Evolutionary conservation across 2,888 invertebrate species (phyloP).

Genomic region (Aplocera efformata): DNA sequence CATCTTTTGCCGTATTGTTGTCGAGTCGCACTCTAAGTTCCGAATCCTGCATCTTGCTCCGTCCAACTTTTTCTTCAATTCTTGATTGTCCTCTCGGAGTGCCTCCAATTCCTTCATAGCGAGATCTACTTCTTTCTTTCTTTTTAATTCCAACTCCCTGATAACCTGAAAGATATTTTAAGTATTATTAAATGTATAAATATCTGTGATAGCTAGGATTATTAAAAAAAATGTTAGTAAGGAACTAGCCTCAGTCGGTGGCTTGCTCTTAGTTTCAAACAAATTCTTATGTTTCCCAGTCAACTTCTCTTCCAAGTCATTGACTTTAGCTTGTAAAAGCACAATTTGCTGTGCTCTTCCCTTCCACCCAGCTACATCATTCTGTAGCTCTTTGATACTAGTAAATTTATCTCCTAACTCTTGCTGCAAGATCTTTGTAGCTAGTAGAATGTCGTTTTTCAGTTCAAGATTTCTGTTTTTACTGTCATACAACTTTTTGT

Average conservation of each 20-base stretch:
- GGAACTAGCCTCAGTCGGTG: slow-evolving; percentile 8
- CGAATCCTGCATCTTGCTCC: slow-evolving; percentile 84
- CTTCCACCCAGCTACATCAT: slow-evolving; percentile 84
- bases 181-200: too few relatives aligned
- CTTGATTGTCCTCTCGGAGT: slow-evolving; percentile 78
- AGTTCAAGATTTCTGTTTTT: slow-evolving; percentile 85
- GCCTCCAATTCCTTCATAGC: slow-evolving; percentile 80
- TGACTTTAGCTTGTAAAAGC: slow-evolving; percentile 83
- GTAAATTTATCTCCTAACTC: slow-evolving; percentile 87
- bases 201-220: too few relatives aligned
- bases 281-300: slow-evolving; percentile 58
- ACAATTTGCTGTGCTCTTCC: slow-evolving; percentile 89
- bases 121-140: slow-evolving; percentile 79
- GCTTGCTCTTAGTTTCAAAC: slow-evolving; percentile 42
- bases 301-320: slow-evolving; percentile 83
- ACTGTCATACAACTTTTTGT: slow-evolving; percentile 84
- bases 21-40: slow-evolving; percentile 84
- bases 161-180: slow-evolving; percentile 50
- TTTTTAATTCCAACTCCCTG: slow-evolving; percentile 76
- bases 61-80: slow-evolving; percentile 83
- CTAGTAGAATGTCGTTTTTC: slow-evolving; percentile 85
- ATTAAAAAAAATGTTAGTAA: not conserved
- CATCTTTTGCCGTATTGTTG: slow-evolving; percentile 79
- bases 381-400: slow-evolving; percentile 81
- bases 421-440: slow-evolving; percentile 86